These are phyloP conservation scores for Falcaria lacertinaria DNA, from an alignment of 2,888 invertebrate genomes.

Conservation along the genomic window DNA sequence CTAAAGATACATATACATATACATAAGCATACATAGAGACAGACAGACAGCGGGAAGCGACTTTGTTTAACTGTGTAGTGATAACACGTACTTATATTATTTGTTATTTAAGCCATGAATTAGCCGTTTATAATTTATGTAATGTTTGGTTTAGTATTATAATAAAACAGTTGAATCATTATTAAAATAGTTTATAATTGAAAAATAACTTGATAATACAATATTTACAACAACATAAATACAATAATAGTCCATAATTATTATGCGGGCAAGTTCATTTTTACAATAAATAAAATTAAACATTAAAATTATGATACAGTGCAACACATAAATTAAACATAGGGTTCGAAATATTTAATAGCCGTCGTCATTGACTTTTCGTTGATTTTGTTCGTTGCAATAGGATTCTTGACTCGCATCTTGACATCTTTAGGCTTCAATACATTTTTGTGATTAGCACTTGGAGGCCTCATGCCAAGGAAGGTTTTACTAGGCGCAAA, in stretches of 20 bases:
- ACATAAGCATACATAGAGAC: no score
- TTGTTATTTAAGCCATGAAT: no score
- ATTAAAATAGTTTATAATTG: conserved; percentile 59
- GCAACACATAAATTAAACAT: conserved; percentile 50
- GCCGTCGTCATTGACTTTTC: conserved; percentile 78
- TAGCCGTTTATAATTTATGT: no score
- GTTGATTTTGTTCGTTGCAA: conserved; percentile 79
- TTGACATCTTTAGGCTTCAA: conserved; percentile 89
- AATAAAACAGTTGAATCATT: conserved; percentile 30
- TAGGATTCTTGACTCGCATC: conserved; percentile 83
- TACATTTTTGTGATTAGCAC: conserved; percentile 86
- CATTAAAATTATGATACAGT: conserved; percentile 38
- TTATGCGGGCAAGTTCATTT: conserved; percentile 77
- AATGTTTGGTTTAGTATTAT: not conserved
- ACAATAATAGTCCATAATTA: conserved; percentile 52
- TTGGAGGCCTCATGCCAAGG: conserved; percentile 78
- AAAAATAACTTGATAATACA: conserved; percentile 55
- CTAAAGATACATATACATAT: no score
- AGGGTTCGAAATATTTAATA: conserved; percentile 78
- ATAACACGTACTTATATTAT: no score
- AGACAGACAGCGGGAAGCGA: no score
- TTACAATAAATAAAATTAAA: conserved; percentile 68
- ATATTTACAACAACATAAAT: conserved; percentile 71
- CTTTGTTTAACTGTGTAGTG: no score
- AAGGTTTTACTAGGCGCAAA: conserved; percentile 73